Percentiles rank a stretch among this genome's conserved stretches.
These are phyloP conservation scores for Neoaliturus tenellus DNA, from an alignment of 2,888 invertebrate species.

Conservation along the genomic window DNA sequence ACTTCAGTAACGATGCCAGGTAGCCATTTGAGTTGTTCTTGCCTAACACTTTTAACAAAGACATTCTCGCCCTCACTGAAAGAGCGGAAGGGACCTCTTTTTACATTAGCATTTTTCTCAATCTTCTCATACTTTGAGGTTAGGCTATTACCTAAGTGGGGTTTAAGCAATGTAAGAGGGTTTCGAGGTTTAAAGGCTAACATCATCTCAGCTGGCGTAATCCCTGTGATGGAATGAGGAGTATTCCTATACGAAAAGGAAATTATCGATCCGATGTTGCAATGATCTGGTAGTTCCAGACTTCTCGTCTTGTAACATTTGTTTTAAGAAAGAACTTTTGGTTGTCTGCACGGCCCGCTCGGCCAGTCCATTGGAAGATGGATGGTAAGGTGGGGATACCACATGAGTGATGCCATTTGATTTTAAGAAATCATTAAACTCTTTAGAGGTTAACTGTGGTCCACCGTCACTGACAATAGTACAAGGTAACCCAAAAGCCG, in stretches of 20 bases:
- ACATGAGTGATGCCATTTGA: conserved; percentile 18
- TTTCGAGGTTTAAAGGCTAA: conserved; percentile 2
- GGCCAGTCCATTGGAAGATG: conserved; percentile 61
- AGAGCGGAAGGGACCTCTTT: not conserved
- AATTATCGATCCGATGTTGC: conserved; percentile 61
- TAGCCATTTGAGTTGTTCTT: not conserved
- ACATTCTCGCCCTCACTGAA: not conserved
- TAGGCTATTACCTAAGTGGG: not conserved
- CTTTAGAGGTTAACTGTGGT: conserved; percentile 28
- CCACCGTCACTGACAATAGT: conserved; percentile 38
- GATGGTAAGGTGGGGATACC: not conserved
- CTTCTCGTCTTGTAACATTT: conserved; percentile 20
- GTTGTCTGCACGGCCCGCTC: conserved; percentile 66
- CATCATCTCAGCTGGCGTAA: conserved; percentile 60
- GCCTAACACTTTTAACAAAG: not conserved
- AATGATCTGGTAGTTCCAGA: conserved; percentile 44
- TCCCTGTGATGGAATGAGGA: conserved; percentile 67
- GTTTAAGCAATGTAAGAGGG: not conserved
- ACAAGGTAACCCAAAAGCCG: conserved; percentile 8
- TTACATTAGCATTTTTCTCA: not conserved
- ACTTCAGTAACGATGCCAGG: not conserved
- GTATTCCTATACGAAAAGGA: conserved; percentile 62
- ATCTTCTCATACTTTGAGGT: not conserved
- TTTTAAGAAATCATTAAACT: conserved; percentile 45
- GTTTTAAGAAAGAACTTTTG: conserved; percentile 61